Evolutionary conservation across 2,888 invertebrate genomes (phyloP).

Genomic region (Cryptus viduatorius): DNA sequence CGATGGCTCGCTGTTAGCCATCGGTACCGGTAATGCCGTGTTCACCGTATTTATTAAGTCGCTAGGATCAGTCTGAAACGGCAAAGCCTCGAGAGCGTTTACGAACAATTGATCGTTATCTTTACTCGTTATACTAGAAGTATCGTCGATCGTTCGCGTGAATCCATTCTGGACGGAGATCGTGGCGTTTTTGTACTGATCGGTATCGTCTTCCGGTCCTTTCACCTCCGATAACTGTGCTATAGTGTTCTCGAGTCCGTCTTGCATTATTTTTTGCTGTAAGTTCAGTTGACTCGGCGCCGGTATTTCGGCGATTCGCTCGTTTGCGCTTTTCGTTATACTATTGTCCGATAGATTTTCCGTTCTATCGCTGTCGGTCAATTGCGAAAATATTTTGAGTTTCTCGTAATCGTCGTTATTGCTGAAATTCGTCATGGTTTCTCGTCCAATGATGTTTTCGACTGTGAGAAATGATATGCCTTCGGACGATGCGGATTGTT

Average conservation of each 20-base stretch:
- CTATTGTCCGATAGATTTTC: conserved; percentile 11
- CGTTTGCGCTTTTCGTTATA: conserved; percentile 19
- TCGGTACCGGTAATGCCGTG: not conserved
- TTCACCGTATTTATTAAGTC: conserved; percentile 36
- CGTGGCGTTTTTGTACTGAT: conserved; percentile 64
- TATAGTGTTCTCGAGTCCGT: conserved; percentile 78
- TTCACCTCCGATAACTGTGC: conserved; percentile 76
- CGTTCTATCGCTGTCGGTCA: conserved; percentile 40
- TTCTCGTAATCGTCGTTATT: conserved; percentile 72
- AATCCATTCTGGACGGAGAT: conserved; percentile 23
- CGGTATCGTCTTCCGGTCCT: conserved; percentile 33
- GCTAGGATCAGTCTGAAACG: conserved; percentile 67
- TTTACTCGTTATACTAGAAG: conserved; percentile 35
- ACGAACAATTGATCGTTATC: conserved; percentile 73
- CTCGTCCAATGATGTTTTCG: conserved; percentile 68
- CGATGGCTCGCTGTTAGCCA: conserved; percentile 78
- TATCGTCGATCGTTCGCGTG: conserved; percentile 24
- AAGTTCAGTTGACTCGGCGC: conserved; percentile 68
- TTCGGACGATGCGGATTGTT: conserved; percentile 59
- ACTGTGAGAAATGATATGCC: conserved; percentile 64
- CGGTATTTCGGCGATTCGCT: conserved; percentile 21
- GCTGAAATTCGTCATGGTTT: conserved; percentile 70
- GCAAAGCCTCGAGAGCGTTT: conserved; percentile 71
- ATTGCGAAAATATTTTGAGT: conserved; percentile 72
- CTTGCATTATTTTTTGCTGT: conserved; percentile 79